Base-by-base conservation (phyloP, 2,113 vertebrate species). In the Chlamydotis undulata region DNA sequence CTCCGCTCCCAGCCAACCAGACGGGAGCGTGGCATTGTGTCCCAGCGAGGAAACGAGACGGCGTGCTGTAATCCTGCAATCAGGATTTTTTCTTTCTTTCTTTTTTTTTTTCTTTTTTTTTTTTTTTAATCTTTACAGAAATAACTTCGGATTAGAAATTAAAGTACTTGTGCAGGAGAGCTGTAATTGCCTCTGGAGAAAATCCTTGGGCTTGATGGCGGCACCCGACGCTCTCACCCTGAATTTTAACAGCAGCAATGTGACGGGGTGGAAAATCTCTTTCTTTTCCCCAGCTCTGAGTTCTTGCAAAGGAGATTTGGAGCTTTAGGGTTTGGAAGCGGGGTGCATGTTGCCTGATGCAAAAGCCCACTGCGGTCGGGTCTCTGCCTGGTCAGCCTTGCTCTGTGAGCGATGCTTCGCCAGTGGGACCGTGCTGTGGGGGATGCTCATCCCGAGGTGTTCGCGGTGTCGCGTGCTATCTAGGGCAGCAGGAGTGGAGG, bases 121-220 rank as follows among this genome's bases (percentile, higher is more conserved):
- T 81, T 89, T 74, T 92, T 83, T 49, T 69, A 91, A 59, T 93
- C 75, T 76, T 89, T 61, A 55, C 83, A 67, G 65, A 96, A 96
- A 90, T 57, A 63, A 86, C 67, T 92, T 90, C 60, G 24, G 79
- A 86, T 95, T 87, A 95, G 90, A 87, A 95, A 89, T 83, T 86
- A 82, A 96, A 85, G 57, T 49, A 60, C 87, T 90, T 67, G 61
- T 59, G 57, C 67, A 63, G 78, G 64, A 84, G 60, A 85, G 63
- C 74, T 92, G 86, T 90, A 89, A 87, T 84, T 93, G 74, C 65
- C 83, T 84, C 8, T 9, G 57, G 61, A 91, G 90, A 94, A 94
- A 93, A 91, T 69, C 71, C 41, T 17, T 0, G 3, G 23, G 35
- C 19, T 96, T 56, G 52, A 47, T 4, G 6, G 53, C 8, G 3